Evolutionary conservation across 2,888 invertebrate species (phyloP).

Genomic region (Thymelicus lineola): DNA sequence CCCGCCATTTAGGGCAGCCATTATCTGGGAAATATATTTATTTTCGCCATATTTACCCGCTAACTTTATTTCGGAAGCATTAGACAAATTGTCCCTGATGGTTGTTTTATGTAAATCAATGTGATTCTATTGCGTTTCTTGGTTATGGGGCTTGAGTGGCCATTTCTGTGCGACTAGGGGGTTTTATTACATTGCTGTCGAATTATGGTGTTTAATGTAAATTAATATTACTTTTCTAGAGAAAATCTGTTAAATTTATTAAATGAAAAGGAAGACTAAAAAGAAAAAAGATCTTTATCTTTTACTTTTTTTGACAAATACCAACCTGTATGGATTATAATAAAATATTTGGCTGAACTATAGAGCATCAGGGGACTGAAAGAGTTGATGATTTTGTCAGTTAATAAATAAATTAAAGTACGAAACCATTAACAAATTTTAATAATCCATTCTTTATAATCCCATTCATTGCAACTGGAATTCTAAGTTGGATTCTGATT

Average conservation of each 20-base stretch:
- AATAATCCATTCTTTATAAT: constrained; percentile 18
- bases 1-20: constrained; percentile 55
- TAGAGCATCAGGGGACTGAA: too few relatives aligned
- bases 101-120: constrained; percentile 71
- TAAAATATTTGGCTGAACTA: too few relatives aligned
- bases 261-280: too few relatives aligned
- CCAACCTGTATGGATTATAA: too few relatives aligned
- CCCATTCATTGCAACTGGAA: constrained; percentile 18
- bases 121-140: constrained; percentile 36
- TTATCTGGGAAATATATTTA: constrained; percentile 53
- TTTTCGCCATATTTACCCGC: constrained; percentile 47
- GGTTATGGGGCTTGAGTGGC: constrained; percentile 29
- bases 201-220: not conserved
- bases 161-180: constrained; percentile 11
- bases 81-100: constrained; percentile 67
- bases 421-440: too few relatives aligned
- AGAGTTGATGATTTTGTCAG: too few relatives aligned
- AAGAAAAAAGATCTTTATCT: too few relatives aligned
- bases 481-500: constrained; percentile 55
- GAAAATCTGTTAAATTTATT: too few relatives aligned
- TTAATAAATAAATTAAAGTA: too few relatives aligned
- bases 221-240: too few relatives aligned
- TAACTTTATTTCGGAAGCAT: constrained; percentile 59
- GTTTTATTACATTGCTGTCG: constrained; percentile 13
- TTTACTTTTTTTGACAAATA: too few relatives aligned